Evolutionary conservation across 1,140 invertebrate species (phyloP).

Genomic region (Brachionus sp.): DNA sequence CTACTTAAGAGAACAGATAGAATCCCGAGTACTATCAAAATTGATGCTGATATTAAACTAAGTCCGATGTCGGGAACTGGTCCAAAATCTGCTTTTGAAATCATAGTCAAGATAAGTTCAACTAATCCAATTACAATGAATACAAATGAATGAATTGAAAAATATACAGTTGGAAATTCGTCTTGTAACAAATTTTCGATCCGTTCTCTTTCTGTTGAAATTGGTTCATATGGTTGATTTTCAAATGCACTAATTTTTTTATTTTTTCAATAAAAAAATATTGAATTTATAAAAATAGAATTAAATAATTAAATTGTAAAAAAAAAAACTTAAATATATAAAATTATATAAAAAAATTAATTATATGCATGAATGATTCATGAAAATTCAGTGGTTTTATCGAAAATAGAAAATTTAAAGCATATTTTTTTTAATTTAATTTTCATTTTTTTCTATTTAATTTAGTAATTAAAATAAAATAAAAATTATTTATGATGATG

Average conservation of each 20-base stretch:
- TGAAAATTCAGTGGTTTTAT: too few relatives aligned
- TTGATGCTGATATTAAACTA: neutral
- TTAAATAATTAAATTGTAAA: neutral
- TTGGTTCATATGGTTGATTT: neutral
- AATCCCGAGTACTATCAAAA: neutral
- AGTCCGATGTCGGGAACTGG: neutral
- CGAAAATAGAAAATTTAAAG: too few relatives aligned
- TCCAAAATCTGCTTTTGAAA: neutral
- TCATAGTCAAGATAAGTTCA: neutral
- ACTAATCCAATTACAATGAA: neutral
- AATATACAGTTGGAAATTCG: neutral
- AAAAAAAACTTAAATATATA: neutral
- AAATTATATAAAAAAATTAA: too few relatives aligned
- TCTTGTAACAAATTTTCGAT: neutral
- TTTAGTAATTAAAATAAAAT: too few relatives aligned
- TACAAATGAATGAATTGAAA: neutral
- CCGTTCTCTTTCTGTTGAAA: neutral
- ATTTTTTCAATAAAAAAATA: neutral
- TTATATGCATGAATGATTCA: too few relatives aligned
- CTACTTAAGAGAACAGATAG: neutral
- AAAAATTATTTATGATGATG: too few relatives aligned
- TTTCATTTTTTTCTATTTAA: too few relatives aligned
- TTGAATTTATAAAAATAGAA: neutral
- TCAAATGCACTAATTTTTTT: neutral
- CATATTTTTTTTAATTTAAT: too few relatives aligned